phyloP scores from a whole-genome alignment of 2,113 vertebrate genomes.

The Myrmecophaga tridactyla region DNA sequence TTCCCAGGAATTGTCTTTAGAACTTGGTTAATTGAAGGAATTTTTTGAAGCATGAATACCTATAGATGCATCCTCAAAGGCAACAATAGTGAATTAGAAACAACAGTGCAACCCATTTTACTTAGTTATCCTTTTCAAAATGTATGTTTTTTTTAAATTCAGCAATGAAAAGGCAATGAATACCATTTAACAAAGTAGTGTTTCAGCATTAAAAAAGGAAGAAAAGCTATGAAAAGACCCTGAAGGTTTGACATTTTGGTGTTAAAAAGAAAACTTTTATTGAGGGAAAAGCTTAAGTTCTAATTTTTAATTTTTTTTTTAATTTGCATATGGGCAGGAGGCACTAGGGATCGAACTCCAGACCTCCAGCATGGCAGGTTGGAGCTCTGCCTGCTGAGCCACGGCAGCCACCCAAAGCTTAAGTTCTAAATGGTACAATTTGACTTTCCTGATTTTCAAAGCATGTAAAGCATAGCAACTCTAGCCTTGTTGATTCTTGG shows the following conservation, averaged over 20 bases:
- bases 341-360: too few species aligned
- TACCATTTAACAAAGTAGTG: neutral
- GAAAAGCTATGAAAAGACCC: neutral
- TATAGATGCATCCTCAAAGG: neutral
- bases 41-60: neutral
- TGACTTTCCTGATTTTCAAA: neutral
- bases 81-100: neutral
- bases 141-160: neutral
- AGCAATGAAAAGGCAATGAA: neutral
- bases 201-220: neutral
- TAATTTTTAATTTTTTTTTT: too few species aligned
- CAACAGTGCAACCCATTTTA: neutral
- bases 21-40: neutral
- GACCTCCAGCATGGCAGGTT: too few species aligned
- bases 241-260: neutral
- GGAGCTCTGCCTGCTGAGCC: too few species aligned
- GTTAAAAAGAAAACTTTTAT: neutral
- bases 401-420: too few species aligned
- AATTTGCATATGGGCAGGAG: too few species aligned
- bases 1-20: neutral
- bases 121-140: neutral
- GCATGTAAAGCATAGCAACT: neutral
- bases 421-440: neutral
- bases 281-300: neutral
- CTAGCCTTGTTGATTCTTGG: neutral